phyloP scores from a whole-genome alignment of 2,888 invertebrate species.

The Ophioninae sp. region DNA sequence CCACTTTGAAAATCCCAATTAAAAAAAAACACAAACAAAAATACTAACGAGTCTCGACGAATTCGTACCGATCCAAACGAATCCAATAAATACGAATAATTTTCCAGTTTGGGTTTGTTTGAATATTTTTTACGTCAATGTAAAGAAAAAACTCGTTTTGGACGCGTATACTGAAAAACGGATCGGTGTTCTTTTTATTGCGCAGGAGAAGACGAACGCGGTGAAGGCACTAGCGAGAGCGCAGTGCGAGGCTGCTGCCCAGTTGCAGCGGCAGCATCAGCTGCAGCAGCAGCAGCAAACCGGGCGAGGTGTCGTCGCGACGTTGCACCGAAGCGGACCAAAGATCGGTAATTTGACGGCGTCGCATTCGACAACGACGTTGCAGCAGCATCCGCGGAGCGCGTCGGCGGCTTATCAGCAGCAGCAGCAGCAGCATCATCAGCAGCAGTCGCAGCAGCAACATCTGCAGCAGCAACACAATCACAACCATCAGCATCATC shows the following conservation, averaged over 20 bases:
- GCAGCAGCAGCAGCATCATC: conserved; percentile 52
- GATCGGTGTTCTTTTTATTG: conserved; percentile 4
- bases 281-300: conserved; percentile 75
- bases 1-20: no score
- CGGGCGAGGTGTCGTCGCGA: conserved; percentile 46
- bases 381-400: conserved; percentile 62
- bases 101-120: background rate
- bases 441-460: conserved; percentile 60
- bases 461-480: conserved; percentile 60
- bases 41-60: no score
- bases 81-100: background rate
- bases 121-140: background rate
- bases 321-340: conserved; percentile 72
- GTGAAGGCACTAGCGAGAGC: conserved; percentile 85
- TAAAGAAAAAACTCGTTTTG: background rate
- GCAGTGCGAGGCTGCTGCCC: conserved; percentile 78
- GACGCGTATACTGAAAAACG: background rate
- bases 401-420: conserved; percentile 60
- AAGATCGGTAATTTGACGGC: conserved; percentile 65
- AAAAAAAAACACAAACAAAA: no score
- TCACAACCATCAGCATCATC: conserved; percentile 63
- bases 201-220: conserved; percentile 90
- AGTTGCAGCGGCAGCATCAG: conserved; percentile 76
- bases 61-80: no score
- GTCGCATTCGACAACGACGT: conserved; percentile 63